phyloP scores from a whole-genome alignment of 2,888 invertebrate genomes.

The Parnassius orleans region DNA sequence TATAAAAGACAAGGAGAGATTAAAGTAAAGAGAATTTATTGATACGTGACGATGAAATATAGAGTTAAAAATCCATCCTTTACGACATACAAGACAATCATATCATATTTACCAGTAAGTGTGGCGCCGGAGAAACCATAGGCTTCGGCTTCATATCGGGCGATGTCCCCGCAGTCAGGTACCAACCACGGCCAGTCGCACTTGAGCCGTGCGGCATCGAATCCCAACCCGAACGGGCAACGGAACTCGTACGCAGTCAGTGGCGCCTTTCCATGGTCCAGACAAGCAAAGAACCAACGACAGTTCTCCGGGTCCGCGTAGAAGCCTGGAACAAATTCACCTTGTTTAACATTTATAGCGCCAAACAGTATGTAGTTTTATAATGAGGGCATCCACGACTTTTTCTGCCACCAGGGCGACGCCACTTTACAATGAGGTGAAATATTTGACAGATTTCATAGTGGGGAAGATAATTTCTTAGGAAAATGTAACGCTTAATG shows the following conservation, averaged over 20 bases:
- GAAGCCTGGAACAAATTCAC: conserved; percentile 77
- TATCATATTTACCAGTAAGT: conserved; percentile 56
- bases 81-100: not conserved
- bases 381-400: no score
- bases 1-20: no score
- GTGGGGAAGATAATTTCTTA: no score
- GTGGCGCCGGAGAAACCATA: conserved; percentile 67
- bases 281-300: conserved; percentile 91
- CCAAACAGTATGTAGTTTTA: no score
- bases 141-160: conserved; percentile 75
- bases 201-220: conserved; percentile 84
- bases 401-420: no score
- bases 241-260: conserved; percentile 89
- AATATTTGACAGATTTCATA: no score
- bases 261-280: conserved; percentile 84
- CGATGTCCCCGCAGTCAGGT: conserved; percentile 81
- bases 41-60: not conserved
- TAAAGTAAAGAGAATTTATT: no score
- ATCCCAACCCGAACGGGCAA: conserved; percentile 89
- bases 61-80: not conserved
- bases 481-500: no score
- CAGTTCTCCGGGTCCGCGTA: conserved; percentile 91
- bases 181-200: conserved; percentile 93
- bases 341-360: not conserved
- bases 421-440: no score